Percentiles rank a stretch among this genome's conserved stretches.
These are phyloP conservation scores for Neomonachus schauinslandi DNA, from an alignment of 2,113 vertebrate genomes.

Conservation along the genomic window DNA sequence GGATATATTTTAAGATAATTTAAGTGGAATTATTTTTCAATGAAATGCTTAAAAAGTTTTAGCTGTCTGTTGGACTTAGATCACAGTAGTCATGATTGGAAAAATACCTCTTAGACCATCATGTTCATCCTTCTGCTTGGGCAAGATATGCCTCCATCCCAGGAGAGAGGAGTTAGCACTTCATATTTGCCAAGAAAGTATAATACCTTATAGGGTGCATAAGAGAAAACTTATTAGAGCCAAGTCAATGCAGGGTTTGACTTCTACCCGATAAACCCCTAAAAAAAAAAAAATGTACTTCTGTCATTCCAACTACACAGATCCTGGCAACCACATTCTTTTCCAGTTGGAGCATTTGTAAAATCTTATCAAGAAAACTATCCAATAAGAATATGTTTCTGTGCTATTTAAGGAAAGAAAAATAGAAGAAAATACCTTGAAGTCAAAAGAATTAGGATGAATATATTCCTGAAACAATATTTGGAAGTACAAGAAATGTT, in stretches of 20 bases:
- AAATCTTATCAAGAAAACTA: conserved; percentile 71
- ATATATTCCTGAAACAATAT: conserved; percentile 49
- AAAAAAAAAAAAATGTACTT: conserved; percentile 50
- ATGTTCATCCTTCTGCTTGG: background rate
- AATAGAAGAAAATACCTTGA: conserved; percentile 48
- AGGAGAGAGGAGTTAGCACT: conserved; percentile 55
- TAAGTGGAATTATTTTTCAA: conserved; percentile 53
- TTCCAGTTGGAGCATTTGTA: conserved; percentile 63
- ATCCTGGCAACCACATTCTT: conserved; percentile 50
- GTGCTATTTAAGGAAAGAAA: conserved; percentile 49
- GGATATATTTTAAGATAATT: conserved; percentile 56
- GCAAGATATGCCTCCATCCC: background rate
- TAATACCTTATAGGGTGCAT: conserved; percentile 28
- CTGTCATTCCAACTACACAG: conserved; percentile 63
- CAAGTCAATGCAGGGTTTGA: conserved; percentile 76
- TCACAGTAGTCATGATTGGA: conserved; percentile 39
- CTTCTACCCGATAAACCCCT: conserved; percentile 58
- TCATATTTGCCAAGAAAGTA: conserved; percentile 59
- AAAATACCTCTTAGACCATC: conserved; percentile 53
- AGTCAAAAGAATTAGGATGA: background rate
- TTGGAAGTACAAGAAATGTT: conserved; percentile 46
- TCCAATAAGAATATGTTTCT: conserved; percentile 47
- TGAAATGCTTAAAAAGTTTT: conserved; percentile 28
- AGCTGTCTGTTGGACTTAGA: conserved; percentile 32
- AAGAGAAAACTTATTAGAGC: conserved; percentile 56